These are phyloP conservation scores for Drosophila gunungcola DNA, from an alignment of 1,140 invertebrate genomes.

Conservation along the genomic window DNA sequence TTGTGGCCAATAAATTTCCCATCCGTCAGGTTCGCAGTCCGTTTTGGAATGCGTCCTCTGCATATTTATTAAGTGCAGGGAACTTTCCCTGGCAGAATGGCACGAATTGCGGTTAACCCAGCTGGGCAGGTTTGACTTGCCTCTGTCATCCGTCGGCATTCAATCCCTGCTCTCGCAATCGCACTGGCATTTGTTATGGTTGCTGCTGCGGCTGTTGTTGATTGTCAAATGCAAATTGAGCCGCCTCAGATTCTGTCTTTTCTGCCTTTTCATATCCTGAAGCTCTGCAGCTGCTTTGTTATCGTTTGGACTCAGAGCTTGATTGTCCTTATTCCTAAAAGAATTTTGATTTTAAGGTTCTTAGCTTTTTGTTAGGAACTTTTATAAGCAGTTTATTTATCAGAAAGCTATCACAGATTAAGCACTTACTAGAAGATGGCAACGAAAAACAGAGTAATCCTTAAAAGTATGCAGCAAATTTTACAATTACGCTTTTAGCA, in stretches of 20 bases:
- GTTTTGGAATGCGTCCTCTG: slow-evolving; percentile 13
- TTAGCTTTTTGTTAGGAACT: too few species aligned
- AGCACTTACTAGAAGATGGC: too few species aligned
- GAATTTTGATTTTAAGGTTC: too few species aligned
- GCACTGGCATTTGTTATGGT: slow-evolving; percentile 29
- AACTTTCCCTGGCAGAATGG: slow-evolving; percentile 19
- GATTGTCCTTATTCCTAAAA: too few species aligned
- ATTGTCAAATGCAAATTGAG: slow-evolving; percentile 45
- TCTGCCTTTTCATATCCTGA: slow-evolving; percentile 1
- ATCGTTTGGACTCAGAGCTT: too few species aligned
- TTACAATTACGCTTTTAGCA: too few species aligned
- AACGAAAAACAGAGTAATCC: not conserved
- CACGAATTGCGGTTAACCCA: slow-evolving; percentile 33
- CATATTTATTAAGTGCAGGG: slow-evolving; percentile 42
- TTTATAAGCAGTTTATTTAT: too few species aligned
- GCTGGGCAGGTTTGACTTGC: slow-evolving; percentile 37
- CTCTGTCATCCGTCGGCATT: slow-evolving; percentile 33
- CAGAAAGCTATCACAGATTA: too few species aligned
- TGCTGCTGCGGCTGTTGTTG: slow-evolving; percentile 28
- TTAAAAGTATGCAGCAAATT: not conserved
- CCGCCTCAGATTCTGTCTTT: slow-evolving; percentile 21
- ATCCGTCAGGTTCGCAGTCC: slow-evolving; percentile 7
- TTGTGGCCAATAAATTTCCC: slow-evolving; percentile 72
- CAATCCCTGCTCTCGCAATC: slow-evolving; percentile 37
- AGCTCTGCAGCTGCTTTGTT: not conserved